Conservation (phyloP, 2,888 invertebrate species). For the Drosophila flavopinicola region DNA sequence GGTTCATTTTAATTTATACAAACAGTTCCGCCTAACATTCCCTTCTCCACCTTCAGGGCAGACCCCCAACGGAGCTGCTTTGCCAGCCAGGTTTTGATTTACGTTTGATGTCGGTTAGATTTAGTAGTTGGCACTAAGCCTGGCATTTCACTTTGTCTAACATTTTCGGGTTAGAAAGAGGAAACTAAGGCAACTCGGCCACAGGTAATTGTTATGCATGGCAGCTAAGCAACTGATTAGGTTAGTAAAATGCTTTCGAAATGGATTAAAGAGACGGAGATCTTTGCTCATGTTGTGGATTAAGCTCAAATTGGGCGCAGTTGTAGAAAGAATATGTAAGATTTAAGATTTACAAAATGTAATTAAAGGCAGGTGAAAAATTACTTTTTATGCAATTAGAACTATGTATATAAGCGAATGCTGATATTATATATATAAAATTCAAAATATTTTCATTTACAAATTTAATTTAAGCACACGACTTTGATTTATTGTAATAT, state of each 20-base stretch:
- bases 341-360: neutral
- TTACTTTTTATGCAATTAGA: neutral
- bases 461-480: no score
- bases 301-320: constrained; percentile 46
- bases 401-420: no score
- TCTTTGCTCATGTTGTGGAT: constrained; percentile 31
- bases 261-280: constrained; percentile 32
- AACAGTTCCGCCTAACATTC: constrained; percentile 29
- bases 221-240: constrained; percentile 65
- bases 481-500: neutral
- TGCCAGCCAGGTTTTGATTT: constrained; percentile 66
- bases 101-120: constrained; percentile 78
- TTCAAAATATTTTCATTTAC: no score
- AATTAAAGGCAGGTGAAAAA: neutral
- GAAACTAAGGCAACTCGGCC: constrained; percentile 10
- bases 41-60: neutral
- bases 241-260: constrained; percentile 52
- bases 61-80: constrained; percentile 30
- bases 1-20: constrained; percentile 77
- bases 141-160: constrained; percentile 41
- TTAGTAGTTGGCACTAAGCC: constrained; percentile 68
- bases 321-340: neutral
- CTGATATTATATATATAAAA: no score
- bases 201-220: constrained; percentile 71
- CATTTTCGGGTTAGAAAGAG: constrained; percentile 32